Evolutionary conservation across 2,888 invertebrate species (phyloP).

Genomic region (Agrotis puta): DNA sequence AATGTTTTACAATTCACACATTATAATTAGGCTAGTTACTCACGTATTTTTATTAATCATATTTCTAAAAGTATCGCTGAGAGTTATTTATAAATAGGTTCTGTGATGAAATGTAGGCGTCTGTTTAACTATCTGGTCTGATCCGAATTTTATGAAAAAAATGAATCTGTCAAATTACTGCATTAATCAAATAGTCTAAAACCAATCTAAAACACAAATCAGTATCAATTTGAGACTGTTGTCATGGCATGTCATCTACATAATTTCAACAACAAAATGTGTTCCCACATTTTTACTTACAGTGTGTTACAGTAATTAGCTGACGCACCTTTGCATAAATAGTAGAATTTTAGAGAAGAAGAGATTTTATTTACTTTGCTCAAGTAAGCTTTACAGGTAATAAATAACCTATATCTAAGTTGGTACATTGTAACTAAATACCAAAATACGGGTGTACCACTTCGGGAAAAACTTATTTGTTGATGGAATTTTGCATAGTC

Average conservation of each 20-base stretch:
- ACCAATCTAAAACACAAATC: neutral
- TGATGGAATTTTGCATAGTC: neutral
- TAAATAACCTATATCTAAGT: no score
- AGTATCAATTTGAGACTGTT: no score
- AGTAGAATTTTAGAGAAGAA: no score
- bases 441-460: neutral
- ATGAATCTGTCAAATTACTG: neutral
- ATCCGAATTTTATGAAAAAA: neutral
- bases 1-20: conserved; percentile 49
- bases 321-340: no score
- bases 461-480: neutral
- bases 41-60: conserved; percentile 43
- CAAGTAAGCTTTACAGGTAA: no score
- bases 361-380: no score
- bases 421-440: no score
- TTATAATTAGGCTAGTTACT: conserved; percentile 61
- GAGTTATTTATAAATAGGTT: conserved; percentile 27
- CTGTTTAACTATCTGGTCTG: no score
- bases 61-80: conserved; percentile 24
- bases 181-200: neutral
- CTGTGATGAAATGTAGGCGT: conserved; percentile 14
- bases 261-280: no score
- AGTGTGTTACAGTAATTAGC: no score
- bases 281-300: no score
- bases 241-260: no score